Conservation (phyloP, 2,888 invertebrate genomes). For the Caenorhabditis sulstoni region DNA sequence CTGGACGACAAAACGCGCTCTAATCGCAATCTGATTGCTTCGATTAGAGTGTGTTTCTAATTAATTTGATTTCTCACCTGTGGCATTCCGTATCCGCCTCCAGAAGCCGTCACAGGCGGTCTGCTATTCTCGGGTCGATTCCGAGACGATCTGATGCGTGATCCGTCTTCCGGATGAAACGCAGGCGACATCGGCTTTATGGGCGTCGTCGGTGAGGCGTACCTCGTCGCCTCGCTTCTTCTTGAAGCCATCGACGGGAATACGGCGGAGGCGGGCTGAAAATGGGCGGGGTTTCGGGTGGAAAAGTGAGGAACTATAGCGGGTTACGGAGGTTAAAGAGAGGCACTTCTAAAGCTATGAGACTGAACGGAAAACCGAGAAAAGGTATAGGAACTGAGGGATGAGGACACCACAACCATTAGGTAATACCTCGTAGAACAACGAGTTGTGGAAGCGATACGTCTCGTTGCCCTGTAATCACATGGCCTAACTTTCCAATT, state of each 20-base stretch:
- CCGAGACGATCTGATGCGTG: no score
- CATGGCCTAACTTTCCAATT: neutral
- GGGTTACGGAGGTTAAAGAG: conserved; percentile 1
- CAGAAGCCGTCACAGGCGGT: no score
- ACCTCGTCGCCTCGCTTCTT: conserved; percentile 56
- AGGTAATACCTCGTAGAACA: conserved; percentile 54
- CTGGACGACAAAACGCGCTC: no score
- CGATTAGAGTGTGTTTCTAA: neutral
- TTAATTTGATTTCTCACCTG: conserved; percentile 34
- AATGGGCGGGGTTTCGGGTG: neutral
- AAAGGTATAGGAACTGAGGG: conserved; percentile 20
- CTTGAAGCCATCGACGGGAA: conserved; percentile 56
- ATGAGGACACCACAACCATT: conserved; percentile 1
- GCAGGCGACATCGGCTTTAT: conserved; percentile 69
- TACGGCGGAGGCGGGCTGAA: conserved; percentile 58
- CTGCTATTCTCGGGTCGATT: no score
- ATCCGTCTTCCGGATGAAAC: conserved; percentile 8
- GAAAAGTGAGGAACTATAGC: no score
- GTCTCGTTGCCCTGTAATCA: conserved; percentile 58
- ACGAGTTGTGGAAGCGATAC: conserved; percentile 55
- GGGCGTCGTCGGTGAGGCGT: conserved; percentile 77
- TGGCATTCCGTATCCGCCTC: no score
- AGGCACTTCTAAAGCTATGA: neutral
- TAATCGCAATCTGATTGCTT: no score
- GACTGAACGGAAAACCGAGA: conserved; percentile 10